Base-by-base conservation (phyloP, 1,140 invertebrate species). In the Danaus plexippus region DNA sequence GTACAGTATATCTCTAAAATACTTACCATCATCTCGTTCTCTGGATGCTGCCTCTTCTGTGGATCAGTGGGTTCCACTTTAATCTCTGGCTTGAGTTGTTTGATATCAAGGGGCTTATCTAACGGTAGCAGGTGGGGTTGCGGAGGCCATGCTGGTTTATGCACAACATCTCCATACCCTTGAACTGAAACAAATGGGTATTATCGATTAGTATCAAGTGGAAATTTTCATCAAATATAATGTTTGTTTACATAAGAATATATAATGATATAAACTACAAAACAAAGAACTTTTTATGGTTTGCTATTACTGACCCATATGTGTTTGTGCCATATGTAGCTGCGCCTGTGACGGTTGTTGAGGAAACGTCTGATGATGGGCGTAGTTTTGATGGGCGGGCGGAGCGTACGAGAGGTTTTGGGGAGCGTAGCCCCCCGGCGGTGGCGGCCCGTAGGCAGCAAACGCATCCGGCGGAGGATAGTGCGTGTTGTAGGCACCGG, bases 331-430 rank as follows among this genome's bases (percentile, higher is more conserved):
- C 77, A 87, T 84, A 63, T 88, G 84, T 22, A 88, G 56, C 52
- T 87, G 83, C 6, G 84, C 75, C 56, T 87, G 84, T 11, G 76
- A 74, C 2, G 80, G 80, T 63, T 87, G 85, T 60, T 86, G 83
- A 47, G 80, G 79, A 56, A 85, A 85, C 66, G 67, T 76, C 56
- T 85, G 81, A 61, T 87, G 84, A 53, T 85, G 81, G 11, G 85
- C 83, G 57, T 88, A 88, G 59, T 85, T 83, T 57, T 88, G 87
- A 52, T 88, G 87, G 2, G 87, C 87, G n/a, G 85, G 87, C 4
- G 85, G 87, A 10, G 80, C 82, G 59, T 87, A 87, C 15, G 82
- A 84, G 57, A 88, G 57, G 64, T 86, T 82, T 57, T 87, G 81
- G 0, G 86, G 82, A n/a, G 86, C 82, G 56, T 88, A 88, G 46